These are phyloP conservation scores for Theonella swinhoei DNA, from an alignment of 37 sponge, comb jelly and placozoan genomes.

Conservation along the genomic window DNA sequence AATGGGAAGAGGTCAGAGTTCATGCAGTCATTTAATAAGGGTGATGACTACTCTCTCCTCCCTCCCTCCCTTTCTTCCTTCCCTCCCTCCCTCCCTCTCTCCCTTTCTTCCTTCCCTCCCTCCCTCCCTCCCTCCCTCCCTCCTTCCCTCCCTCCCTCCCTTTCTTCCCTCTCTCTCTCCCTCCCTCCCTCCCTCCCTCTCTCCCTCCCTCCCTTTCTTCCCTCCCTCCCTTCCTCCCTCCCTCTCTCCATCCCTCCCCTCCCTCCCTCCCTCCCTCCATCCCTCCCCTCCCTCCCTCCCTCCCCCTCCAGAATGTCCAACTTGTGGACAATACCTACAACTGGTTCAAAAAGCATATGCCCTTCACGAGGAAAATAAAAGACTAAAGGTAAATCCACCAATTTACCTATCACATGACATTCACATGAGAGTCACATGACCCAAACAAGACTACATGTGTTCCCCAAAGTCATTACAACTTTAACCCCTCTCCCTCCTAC, in stretches of 20 bases:
- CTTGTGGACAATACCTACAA: constrained; percentile 29
- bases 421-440: too few relatives aligned
- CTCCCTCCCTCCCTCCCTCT: neutral
- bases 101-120: neutral
- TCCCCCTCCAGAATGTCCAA: constrained; percentile 23
- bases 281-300: too few relatives aligned
- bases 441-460: too few relatives aligned
- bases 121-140: neutral
- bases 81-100: neutral
- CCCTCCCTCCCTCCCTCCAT: too few relatives aligned
- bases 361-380: neutral
- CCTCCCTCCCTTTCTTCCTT: neutral
- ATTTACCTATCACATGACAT: too few relatives aligned
- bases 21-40: neutral
- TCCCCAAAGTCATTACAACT: neutral
- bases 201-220: neutral
- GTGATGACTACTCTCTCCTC: neutral
- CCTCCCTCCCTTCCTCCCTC: neutral
- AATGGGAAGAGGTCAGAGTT: neutral
- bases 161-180: neutral
- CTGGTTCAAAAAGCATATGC: neutral
- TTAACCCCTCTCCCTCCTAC: neutral
- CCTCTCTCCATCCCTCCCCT: too few relatives aligned
- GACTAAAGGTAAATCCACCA: too few relatives aligned
- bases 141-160: too few relatives aligned